phyloP scores from a whole-genome alignment of 2,888 invertebrate genomes.

The Nesidiocoris tenuis region DNA sequence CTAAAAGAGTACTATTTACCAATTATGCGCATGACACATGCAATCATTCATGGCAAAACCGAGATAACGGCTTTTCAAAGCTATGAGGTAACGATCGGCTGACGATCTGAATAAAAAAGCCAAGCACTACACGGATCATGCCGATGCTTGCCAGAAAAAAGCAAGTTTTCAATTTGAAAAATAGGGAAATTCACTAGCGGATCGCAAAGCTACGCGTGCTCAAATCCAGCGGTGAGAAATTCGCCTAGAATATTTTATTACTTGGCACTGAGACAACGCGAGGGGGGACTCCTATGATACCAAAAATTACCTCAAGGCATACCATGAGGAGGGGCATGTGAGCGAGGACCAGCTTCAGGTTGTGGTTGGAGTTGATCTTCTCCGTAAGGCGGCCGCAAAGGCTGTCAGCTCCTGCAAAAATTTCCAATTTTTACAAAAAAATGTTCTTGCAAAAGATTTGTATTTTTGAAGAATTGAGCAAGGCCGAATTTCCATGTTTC shows the following conservation, averaged over 20 bases:
- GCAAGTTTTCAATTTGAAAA: background rate
- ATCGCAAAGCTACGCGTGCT: slow-evolving; percentile 9
- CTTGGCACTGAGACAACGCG: background rate
- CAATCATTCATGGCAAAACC: no score
- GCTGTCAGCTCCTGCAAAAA: slow-evolving; percentile 82
- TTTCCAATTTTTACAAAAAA: background rate
- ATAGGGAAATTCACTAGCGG: background rate
- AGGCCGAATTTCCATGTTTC: no score
- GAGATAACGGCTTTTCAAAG: no score
- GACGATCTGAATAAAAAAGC: background rate
- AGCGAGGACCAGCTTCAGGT: slow-evolving; percentile 85
- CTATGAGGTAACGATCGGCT: no score
- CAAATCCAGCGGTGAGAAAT: background rate
- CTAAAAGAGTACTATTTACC: no score
- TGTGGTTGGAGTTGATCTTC: slow-evolving; percentile 88
- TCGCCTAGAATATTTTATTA: background rate
- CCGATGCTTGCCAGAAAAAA: background rate
- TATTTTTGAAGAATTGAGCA: background rate
- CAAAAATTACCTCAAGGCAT: slow-evolving; percentile 73
- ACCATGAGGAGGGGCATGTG: slow-evolving; percentile 95
- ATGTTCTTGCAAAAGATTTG: background rate
- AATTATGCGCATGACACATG: no score
- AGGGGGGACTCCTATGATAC: slow-evolving; percentile 15
- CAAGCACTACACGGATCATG: background rate
- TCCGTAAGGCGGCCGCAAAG: slow-evolving; percentile 90